phyloP scores from a whole-genome alignment of 2,797 vertebrate genomes.

The Muscicapa striata region DNA sequence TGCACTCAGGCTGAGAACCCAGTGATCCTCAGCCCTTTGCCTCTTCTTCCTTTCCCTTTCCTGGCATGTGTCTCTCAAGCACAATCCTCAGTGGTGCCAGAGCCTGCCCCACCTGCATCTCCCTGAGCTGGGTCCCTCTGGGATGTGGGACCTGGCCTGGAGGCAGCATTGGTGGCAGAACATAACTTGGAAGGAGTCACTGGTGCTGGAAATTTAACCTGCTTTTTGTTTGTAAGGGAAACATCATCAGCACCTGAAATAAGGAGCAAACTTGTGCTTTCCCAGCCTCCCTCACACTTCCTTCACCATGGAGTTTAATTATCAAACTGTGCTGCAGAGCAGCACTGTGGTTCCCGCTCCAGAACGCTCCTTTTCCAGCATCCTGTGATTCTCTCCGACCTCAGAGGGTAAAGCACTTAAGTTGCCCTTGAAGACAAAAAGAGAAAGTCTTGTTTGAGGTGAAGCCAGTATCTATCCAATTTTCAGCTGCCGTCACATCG shows the following conservation, averaged over 20 bases:
- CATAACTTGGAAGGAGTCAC: neutral
- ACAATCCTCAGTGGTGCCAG: neutral
- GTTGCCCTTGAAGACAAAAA: constrained; percentile 70
- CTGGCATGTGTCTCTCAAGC: neutral
- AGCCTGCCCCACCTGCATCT: neutral
- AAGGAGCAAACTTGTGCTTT: neutral
- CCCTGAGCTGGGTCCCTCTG: neutral
- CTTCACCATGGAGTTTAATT: neutral
- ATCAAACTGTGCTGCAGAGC: neutral
- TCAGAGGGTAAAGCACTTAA: constrained; percentile 55
- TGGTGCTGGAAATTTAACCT: neutral
- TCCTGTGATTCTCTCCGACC: constrained; percentile 24
- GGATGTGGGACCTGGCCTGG: accelerated
- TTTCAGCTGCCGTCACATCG: constrained; percentile 76
- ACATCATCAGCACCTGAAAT: neutral
- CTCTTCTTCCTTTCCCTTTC: neutral
- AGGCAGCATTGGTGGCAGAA: neutral
- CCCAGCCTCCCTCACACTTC: neutral
- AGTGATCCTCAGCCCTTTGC: neutral
- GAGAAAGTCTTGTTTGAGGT: constrained; percentile 75
- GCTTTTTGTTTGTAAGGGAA: neutral
- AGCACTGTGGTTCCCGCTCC: neutral
- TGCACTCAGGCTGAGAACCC: neutral
- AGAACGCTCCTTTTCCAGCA: neutral
- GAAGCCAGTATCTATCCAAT: constrained; percentile 76